A percentile compares a stretch with the other conserved stretches of the same genome.
Evolutionary conservation across 2,113 vertebrate genomes (phyloP).

Genomic region (Aphyosemion australe): DNA sequence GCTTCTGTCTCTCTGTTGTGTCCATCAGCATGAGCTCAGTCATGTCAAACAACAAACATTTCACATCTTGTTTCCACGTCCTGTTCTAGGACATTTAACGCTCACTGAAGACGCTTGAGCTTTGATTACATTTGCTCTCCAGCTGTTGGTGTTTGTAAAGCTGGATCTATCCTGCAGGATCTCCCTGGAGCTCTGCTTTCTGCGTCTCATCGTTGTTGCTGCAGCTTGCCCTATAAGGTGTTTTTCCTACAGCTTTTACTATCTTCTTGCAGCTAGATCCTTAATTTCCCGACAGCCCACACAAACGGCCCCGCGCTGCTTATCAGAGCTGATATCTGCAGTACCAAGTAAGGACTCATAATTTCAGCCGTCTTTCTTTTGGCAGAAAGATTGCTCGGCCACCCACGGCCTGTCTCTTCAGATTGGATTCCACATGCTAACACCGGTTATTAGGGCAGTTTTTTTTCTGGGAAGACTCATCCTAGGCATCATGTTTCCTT

Average conservation of each 20-base stretch:
- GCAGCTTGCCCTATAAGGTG: not conserved
- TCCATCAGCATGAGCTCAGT: too few relatives aligned
- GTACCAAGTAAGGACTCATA: not conserved
- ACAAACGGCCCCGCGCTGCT: conserved; percentile 5
- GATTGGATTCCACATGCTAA: not conserved
- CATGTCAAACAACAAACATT: too few relatives aligned
- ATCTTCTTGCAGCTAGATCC: conserved; percentile 1
- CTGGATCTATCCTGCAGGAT: not conserved
- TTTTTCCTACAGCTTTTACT: conserved; percentile 1
- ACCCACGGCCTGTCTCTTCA: conserved; percentile 3
- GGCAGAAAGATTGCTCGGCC: not conserved
- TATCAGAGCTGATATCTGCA: conserved; percentile 7
- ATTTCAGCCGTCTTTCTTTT: not conserved
- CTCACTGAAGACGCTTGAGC: too few relatives aligned
- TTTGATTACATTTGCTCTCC: not conserved
- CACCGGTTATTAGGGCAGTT: not conserved
- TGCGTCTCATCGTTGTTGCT: not conserved
- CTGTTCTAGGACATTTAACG: not conserved
- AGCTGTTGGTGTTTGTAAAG: not conserved
- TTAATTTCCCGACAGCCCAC: not conserved
- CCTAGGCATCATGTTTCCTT: conserved; percentile 1
- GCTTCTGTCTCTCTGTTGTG: too few relatives aligned
- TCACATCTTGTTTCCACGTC: not conserved
- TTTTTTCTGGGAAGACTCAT: conserved; percentile 1
- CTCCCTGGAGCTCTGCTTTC: not conserved